phyloP scores from a whole-genome alignment of 2,797 vertebrate genomes.

The Leptatherina wallacei region DNA sequence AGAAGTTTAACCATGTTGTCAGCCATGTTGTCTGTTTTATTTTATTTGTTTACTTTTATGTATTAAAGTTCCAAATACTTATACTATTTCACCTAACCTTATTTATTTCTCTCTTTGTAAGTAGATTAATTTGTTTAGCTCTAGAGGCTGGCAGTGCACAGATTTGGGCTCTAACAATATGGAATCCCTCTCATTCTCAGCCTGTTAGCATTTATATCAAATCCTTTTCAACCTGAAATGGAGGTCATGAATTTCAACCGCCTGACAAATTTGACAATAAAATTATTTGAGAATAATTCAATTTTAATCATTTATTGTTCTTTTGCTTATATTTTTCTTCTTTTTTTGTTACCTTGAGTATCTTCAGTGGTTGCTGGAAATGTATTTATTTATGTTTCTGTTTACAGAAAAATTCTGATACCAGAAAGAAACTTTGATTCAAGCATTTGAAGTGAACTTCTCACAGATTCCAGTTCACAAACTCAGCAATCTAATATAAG shows the following conservation, averaged over 20 bases:
- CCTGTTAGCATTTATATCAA: conserved; percentile 7
- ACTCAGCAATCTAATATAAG: too few species aligned
- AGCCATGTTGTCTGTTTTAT: background rate
- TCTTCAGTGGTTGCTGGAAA: too few species aligned
- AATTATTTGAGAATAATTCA: background rate
- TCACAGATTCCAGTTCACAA: too few species aligned
- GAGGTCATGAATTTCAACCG: background rate
- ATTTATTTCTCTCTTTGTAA: conserved; percentile 29
- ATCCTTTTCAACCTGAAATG: background rate
- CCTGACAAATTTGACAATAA: background rate
- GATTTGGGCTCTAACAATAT: conserved; percentile 36
- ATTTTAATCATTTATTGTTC: background rate
- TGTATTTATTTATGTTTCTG: too few species aligned
- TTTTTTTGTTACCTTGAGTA: background rate
- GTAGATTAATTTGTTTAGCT: conserved; percentile 33
- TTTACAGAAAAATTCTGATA: background rate
- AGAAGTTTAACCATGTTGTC: conserved; percentile 3
- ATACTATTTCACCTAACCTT: background rate
- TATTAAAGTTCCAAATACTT: background rate
- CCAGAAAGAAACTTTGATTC: background rate
- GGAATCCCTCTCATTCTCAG: background rate
- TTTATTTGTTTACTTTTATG: too few species aligned
- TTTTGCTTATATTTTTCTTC: background rate
- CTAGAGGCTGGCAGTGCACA: conserved; percentile 8
- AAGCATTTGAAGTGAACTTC: too few species aligned